Evolutionary conservation across 2,888 invertebrate species (phyloP).

Genomic region (Allophyes oxyacanthae): DNA sequence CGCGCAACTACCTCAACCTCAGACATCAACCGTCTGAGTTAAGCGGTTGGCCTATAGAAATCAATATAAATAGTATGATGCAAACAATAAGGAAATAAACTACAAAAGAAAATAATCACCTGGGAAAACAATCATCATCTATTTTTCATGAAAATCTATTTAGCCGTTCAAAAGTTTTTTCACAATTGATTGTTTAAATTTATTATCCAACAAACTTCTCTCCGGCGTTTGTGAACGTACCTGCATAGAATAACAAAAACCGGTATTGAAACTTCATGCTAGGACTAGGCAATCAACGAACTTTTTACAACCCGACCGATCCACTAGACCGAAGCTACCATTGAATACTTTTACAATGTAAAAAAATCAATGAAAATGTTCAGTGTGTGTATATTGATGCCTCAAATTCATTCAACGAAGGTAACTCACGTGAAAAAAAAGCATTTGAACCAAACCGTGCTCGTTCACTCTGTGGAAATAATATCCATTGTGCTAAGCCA

Average conservation of each 20-base stretch:
- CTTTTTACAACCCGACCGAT: slow-evolving; percentile 23
- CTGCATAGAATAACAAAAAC: slow-evolving; percentile 13
- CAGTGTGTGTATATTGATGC: slow-evolving; percentile 50
- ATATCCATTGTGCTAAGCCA: slow-evolving; percentile 68
- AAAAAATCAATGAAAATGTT: slow-evolving; percentile 62
- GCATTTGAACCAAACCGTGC: slow-evolving; percentile 50
- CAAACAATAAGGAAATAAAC: too few species aligned
- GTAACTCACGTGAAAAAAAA: slow-evolving; percentile 59
- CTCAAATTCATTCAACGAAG: slow-evolving; percentile 63
- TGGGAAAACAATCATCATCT: too few species aligned
- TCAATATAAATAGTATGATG: too few species aligned
- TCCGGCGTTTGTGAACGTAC: background rate
- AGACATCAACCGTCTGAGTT: too few species aligned
- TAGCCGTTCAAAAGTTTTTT: too few species aligned
- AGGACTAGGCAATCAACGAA: slow-evolving; percentile 27
- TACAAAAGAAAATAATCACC: too few species aligned
- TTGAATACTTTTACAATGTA: slow-evolving; percentile 38
- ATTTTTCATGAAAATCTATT: too few species aligned
- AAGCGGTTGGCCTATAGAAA: too few species aligned
- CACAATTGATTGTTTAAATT: background rate
- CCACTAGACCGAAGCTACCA: slow-evolving; percentile 6
- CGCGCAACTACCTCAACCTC: too few species aligned
- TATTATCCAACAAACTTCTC: background rate
- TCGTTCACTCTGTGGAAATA: slow-evolving; percentile 58
- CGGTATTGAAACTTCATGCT: slow-evolving; percentile 22